These are phyloP conservation scores for Turnix velox DNA, from an alignment of 2,113 vertebrate genomes.

Conservation along the genomic window DNA sequence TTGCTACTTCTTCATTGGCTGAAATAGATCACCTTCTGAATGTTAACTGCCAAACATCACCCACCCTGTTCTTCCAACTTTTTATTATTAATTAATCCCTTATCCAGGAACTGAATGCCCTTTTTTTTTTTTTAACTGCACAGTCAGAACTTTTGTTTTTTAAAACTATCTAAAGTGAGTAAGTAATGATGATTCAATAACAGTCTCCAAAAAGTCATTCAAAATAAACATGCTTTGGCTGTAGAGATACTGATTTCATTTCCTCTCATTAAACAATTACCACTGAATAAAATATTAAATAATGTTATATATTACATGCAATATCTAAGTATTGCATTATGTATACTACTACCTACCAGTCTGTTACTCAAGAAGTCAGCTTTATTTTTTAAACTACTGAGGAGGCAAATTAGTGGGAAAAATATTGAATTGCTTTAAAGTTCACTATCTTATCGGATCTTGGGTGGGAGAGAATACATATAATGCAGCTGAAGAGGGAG, in stretches of 20 bases:
- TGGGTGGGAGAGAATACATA: neutral
- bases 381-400: neutral
- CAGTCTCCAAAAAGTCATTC: neutral
- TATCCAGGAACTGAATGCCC: neutral
- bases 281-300: neutral
- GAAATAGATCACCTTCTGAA: neutral
- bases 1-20: neutral
- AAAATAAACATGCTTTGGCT: neutral
- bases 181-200: neutral
- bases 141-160: neutral
- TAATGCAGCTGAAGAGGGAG: neutral
- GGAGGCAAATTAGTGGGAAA: neutral
- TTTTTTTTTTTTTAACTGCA: neutral
- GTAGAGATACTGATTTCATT: neutral
- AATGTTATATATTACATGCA: neutral
- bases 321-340: neutral
- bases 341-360: neutral
- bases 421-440: neutral
- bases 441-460: neutral
- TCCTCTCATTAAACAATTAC: neutral
- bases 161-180: neutral
- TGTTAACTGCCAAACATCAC: neutral
- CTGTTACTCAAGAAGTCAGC: neutral
- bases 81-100: neutral
- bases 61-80: neutral